Conservation (phyloP, 2,113 vertebrate species). For the Felis chaus region DNA sequence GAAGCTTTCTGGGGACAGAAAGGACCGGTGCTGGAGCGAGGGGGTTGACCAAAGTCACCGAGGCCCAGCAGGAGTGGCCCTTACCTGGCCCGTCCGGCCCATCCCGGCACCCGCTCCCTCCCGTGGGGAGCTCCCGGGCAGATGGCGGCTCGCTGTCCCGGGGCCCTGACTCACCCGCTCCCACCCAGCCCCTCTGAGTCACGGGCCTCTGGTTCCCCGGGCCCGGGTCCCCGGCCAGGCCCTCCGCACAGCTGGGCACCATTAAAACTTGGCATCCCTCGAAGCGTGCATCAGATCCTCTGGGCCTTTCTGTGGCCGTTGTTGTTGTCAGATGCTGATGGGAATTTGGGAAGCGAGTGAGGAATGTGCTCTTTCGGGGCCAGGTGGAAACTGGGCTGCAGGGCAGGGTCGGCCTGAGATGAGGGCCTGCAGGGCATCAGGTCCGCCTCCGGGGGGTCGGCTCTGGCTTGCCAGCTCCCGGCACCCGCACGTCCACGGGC, state of each 20-base stretch:
- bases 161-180: background rate
- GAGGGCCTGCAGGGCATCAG: background rate
- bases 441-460: rapidly evolving
- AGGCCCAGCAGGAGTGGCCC: background rate
- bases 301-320: background rate
- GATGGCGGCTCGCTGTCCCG: background rate
- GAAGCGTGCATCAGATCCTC: background rate
- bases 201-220: background rate
- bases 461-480: background rate
- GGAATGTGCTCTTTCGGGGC: background rate
- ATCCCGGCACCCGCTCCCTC: background rate
- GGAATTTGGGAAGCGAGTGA: background rate
- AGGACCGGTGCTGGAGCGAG: rapidly evolving
- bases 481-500: rapidly evolving
- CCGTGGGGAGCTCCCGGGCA: rapidly evolving
- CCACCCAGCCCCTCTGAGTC: background rate
- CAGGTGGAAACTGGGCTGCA: background rate
- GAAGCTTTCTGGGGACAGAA: background rate
- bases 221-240: background rate
- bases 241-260: slow-evolving; percentile 57
- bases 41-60: rapidly evolving
- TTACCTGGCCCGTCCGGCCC: rapidly evolving
- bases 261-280: slow-evolving; percentile 54
- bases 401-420: background rate
- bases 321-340: background rate